Conservation (phyloP, 2,797 vertebrate genomes). For the Enteromius mattozi region DNA sequence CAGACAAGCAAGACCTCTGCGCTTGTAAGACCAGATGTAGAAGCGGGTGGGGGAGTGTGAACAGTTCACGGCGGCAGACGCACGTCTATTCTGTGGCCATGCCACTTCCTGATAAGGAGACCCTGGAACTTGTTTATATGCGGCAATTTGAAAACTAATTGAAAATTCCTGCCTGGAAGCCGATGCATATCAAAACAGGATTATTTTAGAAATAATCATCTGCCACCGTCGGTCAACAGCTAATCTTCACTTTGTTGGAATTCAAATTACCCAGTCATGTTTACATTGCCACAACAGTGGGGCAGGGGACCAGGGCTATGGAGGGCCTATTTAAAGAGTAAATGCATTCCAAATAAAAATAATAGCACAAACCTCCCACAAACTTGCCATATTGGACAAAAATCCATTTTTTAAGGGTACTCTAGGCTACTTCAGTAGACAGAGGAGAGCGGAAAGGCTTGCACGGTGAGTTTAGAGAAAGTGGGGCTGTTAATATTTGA, state of each 20-base stretch:
- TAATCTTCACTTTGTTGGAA: constrained; percentile 88
- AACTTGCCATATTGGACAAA: constrained; percentile 74
- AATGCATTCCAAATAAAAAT: constrained; percentile 76
- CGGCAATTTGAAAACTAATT: constrained; percentile 85
- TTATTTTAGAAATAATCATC: constrained; percentile 87
- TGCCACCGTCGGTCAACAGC: constrained; percentile 81
- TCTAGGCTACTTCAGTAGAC: constrained; percentile 9
- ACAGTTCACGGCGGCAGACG: constrained; percentile 61
- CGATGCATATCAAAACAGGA: constrained; percentile 89
- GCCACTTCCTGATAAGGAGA: constrained; percentile 83
- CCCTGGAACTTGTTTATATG: constrained; percentile 86
- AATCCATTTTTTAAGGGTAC: constrained; percentile 64
- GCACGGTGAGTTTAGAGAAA: constrained; percentile 40
- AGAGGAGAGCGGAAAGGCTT: constrained; percentile 11
- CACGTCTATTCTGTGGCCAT: constrained; percentile 75
- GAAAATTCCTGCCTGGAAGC: constrained; percentile 84
- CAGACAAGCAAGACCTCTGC: constrained; percentile 76
- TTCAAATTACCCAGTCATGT: constrained; percentile 85
- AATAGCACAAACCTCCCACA: constrained; percentile 70
- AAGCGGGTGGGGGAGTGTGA: constrained; percentile 68
- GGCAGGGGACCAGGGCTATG: constrained; percentile 73
- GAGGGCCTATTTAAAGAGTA: constrained; percentile 76
- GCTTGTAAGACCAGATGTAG: constrained; percentile 71
- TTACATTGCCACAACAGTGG: constrained; percentile 83
- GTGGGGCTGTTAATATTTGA: constrained; percentile 70